Conservation (phyloP, 2,113 vertebrate genomes). For the Enhydra lutris region DNA sequence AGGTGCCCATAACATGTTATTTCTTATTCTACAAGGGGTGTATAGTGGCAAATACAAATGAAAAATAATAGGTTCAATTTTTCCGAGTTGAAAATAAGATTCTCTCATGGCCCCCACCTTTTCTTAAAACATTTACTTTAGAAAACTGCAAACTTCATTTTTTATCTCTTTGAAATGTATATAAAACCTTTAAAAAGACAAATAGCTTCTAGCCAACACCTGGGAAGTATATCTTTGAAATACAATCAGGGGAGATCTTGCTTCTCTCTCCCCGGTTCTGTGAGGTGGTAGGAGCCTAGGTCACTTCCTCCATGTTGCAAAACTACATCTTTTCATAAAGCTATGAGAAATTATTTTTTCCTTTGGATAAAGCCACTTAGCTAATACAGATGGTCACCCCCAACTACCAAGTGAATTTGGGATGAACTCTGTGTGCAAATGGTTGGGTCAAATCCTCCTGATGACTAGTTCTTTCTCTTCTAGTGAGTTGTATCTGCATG, state of each 20-base stretch:
- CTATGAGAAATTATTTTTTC: neutral
- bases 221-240: neutral
- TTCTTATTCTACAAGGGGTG: neutral
- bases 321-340: neutral
- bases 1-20: neutral
- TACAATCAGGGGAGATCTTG: neutral
- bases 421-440: neutral
- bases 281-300: neutral
- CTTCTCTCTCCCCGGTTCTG: neutral
- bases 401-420: neutral
- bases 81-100: neutral
- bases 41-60: neutral
- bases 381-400: neutral
- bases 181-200: neutral
- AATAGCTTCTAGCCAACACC: neutral
- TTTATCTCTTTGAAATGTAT: neutral
- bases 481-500: neutral
- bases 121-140: neutral
- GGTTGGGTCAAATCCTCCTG: neutral
- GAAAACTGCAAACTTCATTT: neutral
- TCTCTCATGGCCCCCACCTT: fast-evolving
- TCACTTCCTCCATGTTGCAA: neutral
- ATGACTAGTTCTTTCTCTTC: neutral
- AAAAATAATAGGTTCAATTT: neutral
- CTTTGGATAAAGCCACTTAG: neutral